phyloP scores from a whole-genome alignment of 2,888 invertebrate species.

The Julus scandinavius region DNA sequence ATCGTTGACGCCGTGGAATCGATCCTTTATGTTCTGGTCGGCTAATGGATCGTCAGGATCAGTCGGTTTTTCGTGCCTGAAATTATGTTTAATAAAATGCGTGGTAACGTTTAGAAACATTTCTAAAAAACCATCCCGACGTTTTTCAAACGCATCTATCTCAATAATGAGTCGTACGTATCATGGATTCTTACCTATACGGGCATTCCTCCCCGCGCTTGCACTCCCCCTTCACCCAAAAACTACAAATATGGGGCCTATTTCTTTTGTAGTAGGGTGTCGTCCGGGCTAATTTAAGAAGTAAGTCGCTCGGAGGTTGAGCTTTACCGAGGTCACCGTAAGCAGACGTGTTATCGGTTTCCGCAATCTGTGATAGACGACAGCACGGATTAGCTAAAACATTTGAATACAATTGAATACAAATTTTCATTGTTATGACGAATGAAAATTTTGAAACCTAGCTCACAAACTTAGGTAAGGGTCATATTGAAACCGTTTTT shows the following conservation, averaged over 20 bases:
- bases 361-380: slow-evolving; percentile 63
- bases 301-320: slow-evolving; percentile 80
- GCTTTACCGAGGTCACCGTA: slow-evolving; percentile 70
- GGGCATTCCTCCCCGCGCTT: slow-evolving; percentile 96
- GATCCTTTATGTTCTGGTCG: slow-evolving; percentile 94
- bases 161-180: too few relatives aligned
- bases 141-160: too few relatives aligned
- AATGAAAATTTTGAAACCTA: too few relatives aligned
- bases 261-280: slow-evolving; percentile 96
- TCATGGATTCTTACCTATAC: slow-evolving; percentile 71
- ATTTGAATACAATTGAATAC: background rate
- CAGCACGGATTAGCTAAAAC: background rate
- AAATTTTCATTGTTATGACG: background rate
- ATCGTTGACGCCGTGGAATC: slow-evolving; percentile 94
- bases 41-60: slow-evolving; percentile 97
- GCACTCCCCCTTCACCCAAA: slow-evolving; percentile 99
- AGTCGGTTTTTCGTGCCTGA: slow-evolving; percentile 91
- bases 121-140: background rate
- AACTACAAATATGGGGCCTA: slow-evolving; percentile 94
- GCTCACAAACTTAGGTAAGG: too few relatives aligned
- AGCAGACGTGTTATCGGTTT: slow-evolving; percentile 67
- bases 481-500: too few relatives aligned
- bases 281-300: slow-evolving; percentile 88
- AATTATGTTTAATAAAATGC: slow-evolving; percentile 1
- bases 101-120: background rate